phyloP scores from a whole-genome alignment of 2,888 invertebrate genomes.

The Anagyrus pseudococci region DNA sequence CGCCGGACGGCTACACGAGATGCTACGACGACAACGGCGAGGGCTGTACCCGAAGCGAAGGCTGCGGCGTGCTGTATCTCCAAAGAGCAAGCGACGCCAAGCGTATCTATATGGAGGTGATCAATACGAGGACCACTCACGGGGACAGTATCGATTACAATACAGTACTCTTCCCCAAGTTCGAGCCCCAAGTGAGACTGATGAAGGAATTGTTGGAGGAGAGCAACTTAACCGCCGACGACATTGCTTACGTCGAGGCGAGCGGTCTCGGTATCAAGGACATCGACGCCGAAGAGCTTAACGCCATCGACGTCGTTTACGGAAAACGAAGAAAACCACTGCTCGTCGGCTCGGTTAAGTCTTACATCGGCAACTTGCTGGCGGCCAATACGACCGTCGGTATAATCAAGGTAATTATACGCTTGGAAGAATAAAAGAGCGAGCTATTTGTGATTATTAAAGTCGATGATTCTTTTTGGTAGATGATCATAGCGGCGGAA shows the following conservation, averaged over 20 bases:
- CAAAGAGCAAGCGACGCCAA: conserved; percentile 39
- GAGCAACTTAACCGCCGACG: conserved; percentile 36
- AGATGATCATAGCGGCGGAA: conserved; percentile 40
- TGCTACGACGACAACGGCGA: conserved; percentile 38
- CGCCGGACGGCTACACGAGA: conserved; percentile 38
- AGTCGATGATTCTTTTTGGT: conserved; percentile 2
- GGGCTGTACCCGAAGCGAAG: conserved; percentile 39
- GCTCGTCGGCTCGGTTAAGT: conserved; percentile 42
- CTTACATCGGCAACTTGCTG: conserved; percentile 39
- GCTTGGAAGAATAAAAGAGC: background rate
- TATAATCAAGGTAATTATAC: conserved; percentile 37
- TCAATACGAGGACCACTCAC: conserved; percentile 63
- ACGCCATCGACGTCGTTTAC: conserved; percentile 42
- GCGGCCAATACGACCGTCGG: conserved; percentile 18
- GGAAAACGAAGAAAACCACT: conserved; percentile 41
- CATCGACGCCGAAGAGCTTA: conserved; percentile 50
- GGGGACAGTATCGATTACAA: conserved; percentile 55
- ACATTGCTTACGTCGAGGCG: conserved; percentile 43
- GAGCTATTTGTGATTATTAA: too few relatives aligned
- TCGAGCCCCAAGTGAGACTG: conserved; percentile 28
- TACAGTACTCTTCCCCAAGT: conserved; percentile 1
- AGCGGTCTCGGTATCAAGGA: conserved; percentile 69
- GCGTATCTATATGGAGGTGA: conserved; percentile 41
- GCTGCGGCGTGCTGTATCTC: conserved; percentile 31
- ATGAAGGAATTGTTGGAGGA: conserved; percentile 38